Conservation (phyloP, 2,113 vertebrate genomes). For the Ia io region DNA sequence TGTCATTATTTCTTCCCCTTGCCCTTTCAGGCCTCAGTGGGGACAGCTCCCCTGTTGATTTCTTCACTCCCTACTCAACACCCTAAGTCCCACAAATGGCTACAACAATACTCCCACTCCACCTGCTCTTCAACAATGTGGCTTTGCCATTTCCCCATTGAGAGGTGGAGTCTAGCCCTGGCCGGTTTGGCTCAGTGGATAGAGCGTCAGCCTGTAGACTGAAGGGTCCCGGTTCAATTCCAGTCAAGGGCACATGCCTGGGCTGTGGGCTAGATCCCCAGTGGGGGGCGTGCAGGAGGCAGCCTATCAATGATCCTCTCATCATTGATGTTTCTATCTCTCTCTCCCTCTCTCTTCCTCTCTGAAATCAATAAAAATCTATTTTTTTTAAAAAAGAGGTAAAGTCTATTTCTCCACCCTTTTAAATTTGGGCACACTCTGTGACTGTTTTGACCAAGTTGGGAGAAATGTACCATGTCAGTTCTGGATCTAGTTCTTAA, state of each 20-base stretch:
- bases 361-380: no score
- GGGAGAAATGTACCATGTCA: background rate
- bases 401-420: background rate
- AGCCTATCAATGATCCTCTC: no score
- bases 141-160: background rate
- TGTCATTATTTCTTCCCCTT: background rate
- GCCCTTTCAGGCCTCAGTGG: background rate
- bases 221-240: no score
- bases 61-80: background rate
- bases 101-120: background rate
- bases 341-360: no score
- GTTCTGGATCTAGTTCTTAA: background rate
- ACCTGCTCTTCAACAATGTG: background rate
- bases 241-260: no score
- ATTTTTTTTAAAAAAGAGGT: background rate
- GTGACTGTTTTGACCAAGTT: background rate
- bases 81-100: background rate
- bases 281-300: no score
- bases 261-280: no score
- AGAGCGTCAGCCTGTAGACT: no score
- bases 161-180: background rate
- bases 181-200: no score
- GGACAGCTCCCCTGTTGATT: background rate
- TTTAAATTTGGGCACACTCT: background rate
- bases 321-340: no score